phyloP scores from a whole-genome alignment of 1,140 invertebrate species.

The Cotesia glomerata region DNA sequence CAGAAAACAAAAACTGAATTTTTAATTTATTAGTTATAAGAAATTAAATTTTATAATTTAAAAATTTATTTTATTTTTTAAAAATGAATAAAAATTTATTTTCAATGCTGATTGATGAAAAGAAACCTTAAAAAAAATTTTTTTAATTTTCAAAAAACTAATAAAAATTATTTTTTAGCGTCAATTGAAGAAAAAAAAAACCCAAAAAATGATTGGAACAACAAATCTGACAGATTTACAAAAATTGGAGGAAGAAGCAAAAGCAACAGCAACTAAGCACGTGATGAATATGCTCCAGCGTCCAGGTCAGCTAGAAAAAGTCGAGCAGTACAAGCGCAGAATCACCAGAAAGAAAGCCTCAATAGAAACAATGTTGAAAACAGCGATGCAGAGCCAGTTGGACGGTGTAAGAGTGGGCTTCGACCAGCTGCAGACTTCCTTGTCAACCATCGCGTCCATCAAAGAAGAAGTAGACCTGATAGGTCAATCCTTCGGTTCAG shows the following conservation, averaged over 20 bases:
- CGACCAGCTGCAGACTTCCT: conserved; percentile 83
- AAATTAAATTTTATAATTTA: no score
- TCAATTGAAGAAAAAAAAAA: no score
- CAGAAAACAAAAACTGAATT: no score
- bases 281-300: conserved; percentile 93
- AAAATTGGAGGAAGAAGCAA: conserved; percentile 84
- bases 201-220: background rate
- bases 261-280: conserved; percentile 83
- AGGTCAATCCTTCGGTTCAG: conserved; percentile 67
- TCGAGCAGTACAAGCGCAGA: conserved; percentile 85
- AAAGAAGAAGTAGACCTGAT: conserved; percentile 68
- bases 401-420: conserved; percentile 94
- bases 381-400: conserved; percentile 97
- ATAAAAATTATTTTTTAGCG: no score
- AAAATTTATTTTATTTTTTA: no score
- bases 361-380: conserved; percentile 96
- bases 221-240: conserved; percentile 67
- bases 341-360: conserved; percentile 88
- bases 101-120: no score
- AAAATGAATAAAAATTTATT: no score
- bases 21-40: no score
- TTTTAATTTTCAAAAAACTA: no score
- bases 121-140: no score
- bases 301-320: conserved; percentile 94
- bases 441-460: conserved; percentile 80